A percentile compares a stretch with the other conserved stretches of the same genome.
Conservation (phyloP, 2,888 invertebrate species). For the Cephus spinipes region DNA sequence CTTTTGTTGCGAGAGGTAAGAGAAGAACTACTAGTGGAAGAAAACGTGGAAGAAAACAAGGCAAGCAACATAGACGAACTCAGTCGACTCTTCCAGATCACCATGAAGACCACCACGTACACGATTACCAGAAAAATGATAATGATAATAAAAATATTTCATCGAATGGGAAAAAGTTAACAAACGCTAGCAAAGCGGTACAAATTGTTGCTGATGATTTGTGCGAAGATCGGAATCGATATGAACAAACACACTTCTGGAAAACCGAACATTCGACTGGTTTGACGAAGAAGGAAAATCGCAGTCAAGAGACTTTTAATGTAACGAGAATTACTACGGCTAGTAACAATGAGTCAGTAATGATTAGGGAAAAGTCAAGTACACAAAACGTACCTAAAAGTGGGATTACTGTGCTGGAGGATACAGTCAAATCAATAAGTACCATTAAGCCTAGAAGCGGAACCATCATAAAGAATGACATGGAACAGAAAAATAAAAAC, state of each 20-base stretch:
- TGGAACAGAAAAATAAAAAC: not conserved
- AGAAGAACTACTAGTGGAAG: not conserved
- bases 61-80: not conserved
- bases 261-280: not conserved
- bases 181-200: not conserved
- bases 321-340: not conserved
- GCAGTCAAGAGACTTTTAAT: not conserved
- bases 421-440: not conserved
- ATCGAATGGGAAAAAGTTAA: not conserved
- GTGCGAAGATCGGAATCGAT: not conserved
- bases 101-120: not conserved
- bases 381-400: not conserved
- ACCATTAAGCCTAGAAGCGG: not conserved
- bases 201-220: conserved; percentile 4
- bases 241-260: not conserved
- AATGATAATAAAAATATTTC: not conserved
- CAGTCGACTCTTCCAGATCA: not conserved
- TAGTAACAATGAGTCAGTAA: not conserved
- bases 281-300: not conserved
- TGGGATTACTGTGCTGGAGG: not conserved
- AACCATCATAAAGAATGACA: not conserved
- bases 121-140: not conserved
- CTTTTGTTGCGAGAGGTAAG: not conserved
- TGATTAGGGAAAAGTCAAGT: not conserved
- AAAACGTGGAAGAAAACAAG: not conserved